Evolutionary conservation across 2,797 vertebrate species (phyloP), one percentile per base, ranked within the genome.

Genomic region (Sus cebifrons): DNA sequence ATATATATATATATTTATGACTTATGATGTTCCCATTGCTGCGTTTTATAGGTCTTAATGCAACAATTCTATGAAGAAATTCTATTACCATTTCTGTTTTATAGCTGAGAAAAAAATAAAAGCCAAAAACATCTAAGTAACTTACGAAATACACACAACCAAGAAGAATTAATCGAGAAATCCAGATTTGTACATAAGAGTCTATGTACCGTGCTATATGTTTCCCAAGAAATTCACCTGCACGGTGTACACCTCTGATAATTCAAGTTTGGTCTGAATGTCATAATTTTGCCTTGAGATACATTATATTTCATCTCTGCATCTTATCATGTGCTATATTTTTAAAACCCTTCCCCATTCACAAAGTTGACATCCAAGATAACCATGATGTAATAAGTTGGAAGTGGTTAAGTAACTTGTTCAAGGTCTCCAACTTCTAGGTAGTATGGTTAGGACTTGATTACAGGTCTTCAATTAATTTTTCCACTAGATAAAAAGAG

Each of bases 101-200:
- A 86, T 15, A 93, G 49, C 32, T 86, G 58, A 86, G 52, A 78
- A 91, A 78, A 83, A 73, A 32, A 32, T 32, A 86, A 95, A 91
- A 58, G 15, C 7, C 29, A 18, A 86, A 27, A 0, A 7, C 23
- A 15, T 81, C 86, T 62, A 29, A 77, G 17, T 14, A 91, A 68
- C 20, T 82, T 68, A 67, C 0, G 5, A 7, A 52, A 75, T 16
- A 27, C 16, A 86, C 5, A 68, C 58, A 77, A 60, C 5, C 21
- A 62, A 58, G 23, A 49, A 77, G 32, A 82, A 54, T 44, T 65
- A 36, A 60, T 12, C 60, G 21, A 13, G 58, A 60, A 93, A 70
- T 65, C 12, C 20, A 60, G 16, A 6, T 82, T 79, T 93, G 15
- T 65, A 17, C 21, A n/a, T n/a, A 86, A 25, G 32, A 40, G 1